Base-by-base conservation (phyloP, 2,113 vertebrate genomes). In the Danionella cerebrum region DNA sequence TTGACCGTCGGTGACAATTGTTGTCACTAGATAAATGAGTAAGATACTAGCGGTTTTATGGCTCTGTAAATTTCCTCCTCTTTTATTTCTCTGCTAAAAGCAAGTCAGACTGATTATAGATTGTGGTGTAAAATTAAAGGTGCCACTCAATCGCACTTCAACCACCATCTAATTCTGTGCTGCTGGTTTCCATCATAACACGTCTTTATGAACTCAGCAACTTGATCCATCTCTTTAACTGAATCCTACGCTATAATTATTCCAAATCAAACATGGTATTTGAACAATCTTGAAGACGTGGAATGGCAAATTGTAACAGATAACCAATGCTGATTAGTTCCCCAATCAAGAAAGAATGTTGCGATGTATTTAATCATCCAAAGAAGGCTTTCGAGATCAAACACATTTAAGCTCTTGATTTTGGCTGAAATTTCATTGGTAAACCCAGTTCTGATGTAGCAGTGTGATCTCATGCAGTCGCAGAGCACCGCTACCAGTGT, bases 261-360 rank as follows among this genome's bases (percentile, higher is more conserved):
- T 66, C 16, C 14, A 44, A 27, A 33, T 51, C 14, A 22, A 52
- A 53, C 36, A 21, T 36, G 25, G 22, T n/a, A 53, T 14, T 16
- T 52, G n/a, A 16, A 29, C 48, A 53, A 13, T 33, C 14, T 5
- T 14, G 29, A 53, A 33, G 27, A 39, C 19, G 50, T 18, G 63
- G 48, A 22, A 18, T 12, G 22, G 41, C n/a, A 18, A 38, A 13
- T 27, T 29, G 22, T 33, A 3, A n/a, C 2, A 18, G 10, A 19
- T 22, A 36, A 48, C 31, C 36, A 39, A 69, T 47, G 48, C 47
- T 8, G 66, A 69, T 45, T 60, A 51, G 10, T n/a, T 36, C 64
- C 47, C 13, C 9, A 63, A 38, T 66, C 16, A 60, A 31, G 18
- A 38, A 4, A 18, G 14, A 44, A 71, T 51, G 16, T 48, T 55